Evolutionary conservation across 2,888 invertebrate genomes (phyloP), one percentile per base, ranked within the genome.

Genomic region (Osedax fenrisi): DNA sequence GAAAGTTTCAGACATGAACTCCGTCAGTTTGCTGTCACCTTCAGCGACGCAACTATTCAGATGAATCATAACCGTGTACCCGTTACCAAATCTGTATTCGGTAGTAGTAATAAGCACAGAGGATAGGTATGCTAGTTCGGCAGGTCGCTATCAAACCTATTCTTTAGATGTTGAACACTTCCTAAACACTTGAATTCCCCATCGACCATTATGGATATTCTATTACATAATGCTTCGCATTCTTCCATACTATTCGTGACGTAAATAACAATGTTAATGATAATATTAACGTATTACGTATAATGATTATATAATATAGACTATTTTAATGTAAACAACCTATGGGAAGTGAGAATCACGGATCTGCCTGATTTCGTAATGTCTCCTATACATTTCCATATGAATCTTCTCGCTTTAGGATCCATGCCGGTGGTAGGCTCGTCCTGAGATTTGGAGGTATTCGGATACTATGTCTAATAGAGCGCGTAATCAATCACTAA

Each of bases 241-340:
- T 92, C 91, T 83, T 91, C 91, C 91, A 92, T 91, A 81, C 91
- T 91, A 83, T n/a, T n/a, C n/a, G n/a, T n/a, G n/a, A n/a, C n/a
- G n/a, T n/a, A n/a, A n/a, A n/a, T n/a, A n/a, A n/a, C n/a, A n/a
- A n/a, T n/a, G n/a, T n/a, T n/a, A n/a, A n/a, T n/a, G n/a, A n/a
- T n/a, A n/a, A n/a, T n/a, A n/a, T n/a, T n/a, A n/a, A n/a, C n/a
- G n/a, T n/a, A n/a, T n/a, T n/a, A n/a, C n/a, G n/a, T n/a, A n/a
- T n/a, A n/a, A n/a, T n/a, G n/a, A n/a, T n/a, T n/a, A n/a, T n/a
- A 41, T 41, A 41, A 41, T 41, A n/a, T 17, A 10, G 13, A 64
- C 23, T n/a, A 26, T 10, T n/a, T 41, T n/a, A 26, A 24, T 25
- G 24, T 13, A 17, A 62, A n/a, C n/a, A 13, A 75, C 76, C 77